Conservation (phyloP, 1,140 invertebrate genomes). For the Lerema accius region DNA sequence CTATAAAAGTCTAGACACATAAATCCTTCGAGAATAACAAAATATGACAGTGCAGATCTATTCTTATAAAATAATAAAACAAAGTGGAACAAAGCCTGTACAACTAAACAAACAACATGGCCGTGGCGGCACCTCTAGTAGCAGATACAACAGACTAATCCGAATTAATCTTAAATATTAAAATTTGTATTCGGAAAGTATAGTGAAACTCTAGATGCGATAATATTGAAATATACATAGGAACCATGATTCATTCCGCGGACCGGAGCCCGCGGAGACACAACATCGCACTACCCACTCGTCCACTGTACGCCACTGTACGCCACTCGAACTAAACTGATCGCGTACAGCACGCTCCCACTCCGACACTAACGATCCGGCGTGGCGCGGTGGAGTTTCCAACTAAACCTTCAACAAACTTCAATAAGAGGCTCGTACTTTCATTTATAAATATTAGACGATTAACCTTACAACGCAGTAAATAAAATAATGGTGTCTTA, state of each 20-base stretch:
- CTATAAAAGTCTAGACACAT: constrained; percentile 61
- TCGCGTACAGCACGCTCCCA: constrained; percentile 55
- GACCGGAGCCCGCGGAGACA: constrained; percentile 72
- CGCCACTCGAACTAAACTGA: constrained; percentile 52
- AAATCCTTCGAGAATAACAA: constrained; percentile 62
- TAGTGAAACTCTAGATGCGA: constrained; percentile 82
- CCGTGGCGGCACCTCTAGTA: constrained; percentile 73
- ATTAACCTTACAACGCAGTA: constrained; percentile 56
- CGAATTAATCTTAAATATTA: constrained; percentile 82
- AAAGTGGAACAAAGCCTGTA: constrained; percentile 52
- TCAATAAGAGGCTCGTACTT: constrained; percentile 46
- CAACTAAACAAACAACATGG: constrained; percentile 75
- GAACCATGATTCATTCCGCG: constrained; percentile 82
- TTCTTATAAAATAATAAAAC: constrained; percentile 57
- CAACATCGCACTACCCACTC: constrained; percentile 78
- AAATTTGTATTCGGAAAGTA: constrained; percentile 82
- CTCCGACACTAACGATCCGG: too few species aligned
- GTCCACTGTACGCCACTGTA: constrained; percentile 73
- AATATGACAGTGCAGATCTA: constrained; percentile 60
- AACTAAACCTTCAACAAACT: constrained; percentile 65
- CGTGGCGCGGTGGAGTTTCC: constrained; percentile 54
- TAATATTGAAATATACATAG: constrained; percentile 83
- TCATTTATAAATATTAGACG: constrained; percentile 59
- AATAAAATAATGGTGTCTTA: constrained; percentile 78
- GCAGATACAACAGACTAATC: constrained; percentile 79